Evolutionary conservation across 2,888 invertebrate species (phyloP).

Genomic region (Dioctria linearis): DNA sequence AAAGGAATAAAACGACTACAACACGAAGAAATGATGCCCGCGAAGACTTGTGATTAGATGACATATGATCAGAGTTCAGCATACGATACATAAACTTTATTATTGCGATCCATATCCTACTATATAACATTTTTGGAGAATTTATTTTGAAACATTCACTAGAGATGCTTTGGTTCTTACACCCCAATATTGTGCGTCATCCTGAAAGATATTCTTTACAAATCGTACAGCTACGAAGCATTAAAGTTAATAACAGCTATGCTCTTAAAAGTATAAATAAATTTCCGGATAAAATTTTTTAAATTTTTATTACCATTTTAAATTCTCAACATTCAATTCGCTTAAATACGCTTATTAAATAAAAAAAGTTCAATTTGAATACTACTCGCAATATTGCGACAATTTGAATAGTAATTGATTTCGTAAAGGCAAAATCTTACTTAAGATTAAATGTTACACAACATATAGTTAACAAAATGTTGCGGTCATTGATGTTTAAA

Average conservation of each 20-base stretch:
- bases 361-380: background rate
- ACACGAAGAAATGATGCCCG: background rate
- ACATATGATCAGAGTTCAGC: background rate
- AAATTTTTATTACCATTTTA: background rate
- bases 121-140: background rate
- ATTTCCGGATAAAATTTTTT: too few species aligned
- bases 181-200: too few species aligned
- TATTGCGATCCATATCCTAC: background rate
- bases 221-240: too few species aligned
- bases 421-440: constrained; percentile 37
- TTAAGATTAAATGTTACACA: background rate
- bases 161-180: too few species aligned
- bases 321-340: constrained; percentile 6
- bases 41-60: too few species aligned
- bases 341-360: background rate
- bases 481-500: constrained; percentile 25
- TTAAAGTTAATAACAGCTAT: too few species aligned
- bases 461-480: constrained; percentile 21
- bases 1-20: background rate
- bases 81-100: background rate
- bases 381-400: background rate
- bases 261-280: too few species aligned
- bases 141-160: too few species aligned
- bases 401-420: constrained; percentile 14
- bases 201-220: too few species aligned